These are phyloP conservation scores for Diabrotica undecimpunctata DNA, from an alignment of 1,140 invertebrate genomes.

Conservation along the genomic window DNA sequence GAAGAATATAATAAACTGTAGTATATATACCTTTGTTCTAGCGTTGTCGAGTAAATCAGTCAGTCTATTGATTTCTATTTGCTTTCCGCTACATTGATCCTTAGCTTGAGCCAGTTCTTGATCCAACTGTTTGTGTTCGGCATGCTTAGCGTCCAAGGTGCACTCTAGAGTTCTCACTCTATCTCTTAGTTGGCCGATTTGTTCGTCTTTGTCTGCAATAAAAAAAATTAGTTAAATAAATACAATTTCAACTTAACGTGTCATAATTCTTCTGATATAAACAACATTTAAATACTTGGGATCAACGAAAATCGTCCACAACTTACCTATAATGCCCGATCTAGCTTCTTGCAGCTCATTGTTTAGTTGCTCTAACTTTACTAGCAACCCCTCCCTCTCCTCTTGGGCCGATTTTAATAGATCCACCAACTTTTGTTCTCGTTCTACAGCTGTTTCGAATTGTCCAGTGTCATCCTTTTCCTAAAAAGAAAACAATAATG, in stretches of 20 bases:
- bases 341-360: constrained; percentile 57
- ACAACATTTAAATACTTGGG: too few relatives aligned
- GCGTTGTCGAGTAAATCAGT: constrained; percentile 77
- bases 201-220: constrained; percentile 43
- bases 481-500: constrained; percentile 1
- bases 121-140: constrained; percentile 70
- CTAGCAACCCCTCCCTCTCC: constrained; percentile 63
- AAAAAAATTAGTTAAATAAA: not conserved
- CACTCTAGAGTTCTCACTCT: constrained; percentile 65
- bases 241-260: too few relatives aligned
- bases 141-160: constrained; percentile 63
- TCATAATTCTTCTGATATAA: too few relatives aligned
- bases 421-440: constrained; percentile 81
- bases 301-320: too few relatives aligned
- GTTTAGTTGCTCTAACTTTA: constrained; percentile 77
- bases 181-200: constrained; percentile 63
- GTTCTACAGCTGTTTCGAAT: constrained; percentile 64
- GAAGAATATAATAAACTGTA: not conserved
- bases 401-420: constrained; percentile 81
- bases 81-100: constrained; percentile 60
- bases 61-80: constrained; percentile 73
- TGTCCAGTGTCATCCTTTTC: constrained; percentile 57
- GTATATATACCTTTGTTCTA: constrained; percentile 57
- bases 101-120: constrained; percentile 65
- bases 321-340: constrained; percentile 28